Percentiles rank a stretch among this genome's conserved stretches.
These are phyloP conservation scores for Cheirogaleus major DNA, from an alignment of 2,797 vertebrate species.

Conservation along the genomic window DNA sequence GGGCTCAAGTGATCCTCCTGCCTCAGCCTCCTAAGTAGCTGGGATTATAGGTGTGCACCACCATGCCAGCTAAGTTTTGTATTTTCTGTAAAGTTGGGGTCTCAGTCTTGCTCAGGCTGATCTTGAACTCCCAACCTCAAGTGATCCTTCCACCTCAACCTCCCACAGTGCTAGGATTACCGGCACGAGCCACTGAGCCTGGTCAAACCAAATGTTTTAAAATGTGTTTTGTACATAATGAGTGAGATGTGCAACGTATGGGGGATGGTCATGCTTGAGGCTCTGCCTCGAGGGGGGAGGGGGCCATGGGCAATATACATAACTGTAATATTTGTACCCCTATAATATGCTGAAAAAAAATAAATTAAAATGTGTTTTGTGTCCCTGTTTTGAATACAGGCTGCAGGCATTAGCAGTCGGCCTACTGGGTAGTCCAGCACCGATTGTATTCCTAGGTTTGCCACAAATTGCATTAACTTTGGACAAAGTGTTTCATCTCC, in stretches of 20 bases:
- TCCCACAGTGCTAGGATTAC: neutral
- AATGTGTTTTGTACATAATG: neutral
- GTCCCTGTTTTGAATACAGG: neutral
- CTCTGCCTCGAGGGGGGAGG: too few species aligned
- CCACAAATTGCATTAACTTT: neutral
- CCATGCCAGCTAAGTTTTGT: neutral
- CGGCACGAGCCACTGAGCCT: neutral
- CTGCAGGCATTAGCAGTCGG: neutral
- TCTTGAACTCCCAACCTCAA: neutral
- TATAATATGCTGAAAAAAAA: too few species aligned
- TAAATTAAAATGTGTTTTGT: neutral
- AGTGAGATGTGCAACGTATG: too few species aligned
- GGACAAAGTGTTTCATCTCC: neutral
- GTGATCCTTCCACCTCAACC: neutral
- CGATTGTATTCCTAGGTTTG: neutral
- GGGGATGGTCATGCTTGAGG: too few species aligned
- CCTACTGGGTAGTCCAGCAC: neutral
- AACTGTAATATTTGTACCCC: too few species aligned
- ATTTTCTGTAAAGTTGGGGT: neutral
- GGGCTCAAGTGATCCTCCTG: neutral
- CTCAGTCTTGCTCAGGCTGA: neutral
- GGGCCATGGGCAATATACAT: too few species aligned
- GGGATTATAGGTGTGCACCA: neutral
- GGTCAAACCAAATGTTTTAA: neutral
- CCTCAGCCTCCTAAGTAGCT: neutral